Evolutionary conservation across 2,113 vertebrate species (phyloP), one percentile per base, ranked within the genome.

Genomic region (Xerus inauris): DNA sequence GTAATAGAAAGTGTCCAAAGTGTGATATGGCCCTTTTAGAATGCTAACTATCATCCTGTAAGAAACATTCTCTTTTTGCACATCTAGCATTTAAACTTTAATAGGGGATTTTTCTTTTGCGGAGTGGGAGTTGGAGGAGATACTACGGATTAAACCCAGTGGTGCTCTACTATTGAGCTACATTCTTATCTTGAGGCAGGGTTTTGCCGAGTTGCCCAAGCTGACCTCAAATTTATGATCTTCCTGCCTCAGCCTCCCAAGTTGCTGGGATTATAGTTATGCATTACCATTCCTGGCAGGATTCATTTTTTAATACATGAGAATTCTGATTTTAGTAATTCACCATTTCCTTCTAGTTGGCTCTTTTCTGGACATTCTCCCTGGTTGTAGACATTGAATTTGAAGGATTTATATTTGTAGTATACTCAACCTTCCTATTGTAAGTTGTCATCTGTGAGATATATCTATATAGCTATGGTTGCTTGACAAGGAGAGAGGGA

Each of bases 291-390:
- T 24, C 26, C 59, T 62, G 59, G 54, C 54, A 57, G 54, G 49
- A 47, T 77, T 93, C 16, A 42, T 72, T 94, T 72, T 75, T 94
- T 87, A 88, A 75, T 64, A 38, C 32, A 30, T 54, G 20, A 30
- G 59, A 86, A 89, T 94, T 92, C 64, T 76, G 8, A 45, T 59
- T 75, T 95, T 62, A 92, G 11, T 87, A 82, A 86, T 88, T 11
- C 12, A 42, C 8, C 47, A 14, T 84, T 77, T 38, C 22, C 91
- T 57, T 84, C 82, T 84, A 7, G 35, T 79, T 69, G 87, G 17
- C 77, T 91, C 38, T 86, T 95, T 89, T 83, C 72, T 73, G 69
- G 38, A 40, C 89, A 38, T 51, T 92, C 49, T 81, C 19, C 65
- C 75, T 24, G 40, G 42, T 88, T 28, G 2, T 84, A 84, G 87